These are phyloP conservation scores for Alentia gelatinosa DNA, from an alignment of 2,888 invertebrate species.

Conservation along the genomic window DNA sequence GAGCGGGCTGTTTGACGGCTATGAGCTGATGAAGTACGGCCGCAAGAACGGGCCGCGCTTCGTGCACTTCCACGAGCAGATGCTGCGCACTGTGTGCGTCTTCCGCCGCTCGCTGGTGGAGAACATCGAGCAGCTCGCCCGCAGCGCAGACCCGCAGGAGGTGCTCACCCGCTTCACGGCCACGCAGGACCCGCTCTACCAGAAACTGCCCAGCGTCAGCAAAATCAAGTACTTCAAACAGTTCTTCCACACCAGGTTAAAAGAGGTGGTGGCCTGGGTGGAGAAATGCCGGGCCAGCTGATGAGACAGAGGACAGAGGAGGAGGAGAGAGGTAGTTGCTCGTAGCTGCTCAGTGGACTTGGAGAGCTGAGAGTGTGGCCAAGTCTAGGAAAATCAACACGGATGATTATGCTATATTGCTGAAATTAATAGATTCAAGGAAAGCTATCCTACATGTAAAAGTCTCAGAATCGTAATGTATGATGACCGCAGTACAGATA, in stretches of 20 bases:
- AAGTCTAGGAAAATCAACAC: not conserved
- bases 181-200: constrained; percentile 69
- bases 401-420: not conserved
- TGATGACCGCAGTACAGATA: not conserved
- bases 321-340: not conserved
- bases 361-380: not conserved
- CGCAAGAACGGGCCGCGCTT: constrained; percentile 67
- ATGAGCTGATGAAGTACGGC: constrained; percentile 74
- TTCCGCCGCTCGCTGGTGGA: constrained; percentile 67
- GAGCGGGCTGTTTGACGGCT: constrained; percentile 80
- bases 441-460: not conserved
- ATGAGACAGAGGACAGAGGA: not conserved
- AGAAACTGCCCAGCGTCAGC: constrained; percentile 60
- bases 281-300: constrained; percentile 57
- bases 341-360: not conserved
- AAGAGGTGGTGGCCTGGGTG: constrained; percentile 69
- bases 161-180: constrained; percentile 66
- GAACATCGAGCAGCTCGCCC: constrained; percentile 63
- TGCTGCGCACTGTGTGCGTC: constrained; percentile 77
- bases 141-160: constrained; percentile 60
- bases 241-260: constrained; percentile 68
- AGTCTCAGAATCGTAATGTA: not conserved
- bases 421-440: not conserved
- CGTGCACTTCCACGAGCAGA: constrained; percentile 73
- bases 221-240: constrained; percentile 63